Evolutionary conservation across 2,888 invertebrate species (phyloP), one percentile per base, ranked within the genome.

Genomic region (Nomada ferruginata): DNA sequence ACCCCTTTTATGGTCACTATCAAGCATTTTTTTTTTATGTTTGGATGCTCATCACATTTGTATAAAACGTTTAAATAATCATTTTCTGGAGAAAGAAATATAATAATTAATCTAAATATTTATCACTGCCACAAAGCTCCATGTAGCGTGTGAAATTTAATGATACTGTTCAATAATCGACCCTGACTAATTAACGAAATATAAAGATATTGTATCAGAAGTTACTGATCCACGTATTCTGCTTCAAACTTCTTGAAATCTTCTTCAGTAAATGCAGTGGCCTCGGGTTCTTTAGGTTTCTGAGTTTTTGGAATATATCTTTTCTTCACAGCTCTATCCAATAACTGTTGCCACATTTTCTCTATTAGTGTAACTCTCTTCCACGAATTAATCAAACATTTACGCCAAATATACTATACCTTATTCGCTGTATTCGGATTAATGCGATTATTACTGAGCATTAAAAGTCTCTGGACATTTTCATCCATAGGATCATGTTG

Each of bases 231-330:
- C 29, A 66, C 26, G 61, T 96, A 96, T 92, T 96, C 96, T 66
- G 94, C 94, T 91, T 96, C 96, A 92, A 96, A 97, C 81, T 95
- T 95, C 79, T 95, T 94, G 87, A 96, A 96, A 66, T 96, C 96
- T 91, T 96, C 96, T 89, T 96, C 96, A 0, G 97, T 96, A 91
- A 97, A 97, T 20, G 95, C 96, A 0, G 96, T 96, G 76, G 94
- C 94, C 85, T 95, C 94, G 64, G 94, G 93, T 82, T 95, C 94
- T 81, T 95, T 94, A 78, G 93, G 94, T 90, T 90, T 94, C 93
- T 18, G 92, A 89, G 75, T 94, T 94, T 26, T 87, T 2, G 94
- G 90, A 0, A 95, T 94, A 76, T 95, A 95, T 74, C 95, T 94
- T 85, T 94, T 95, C 15, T 94, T 94, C 7, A 86, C 77, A 0